Conservation (phyloP, 2,888 invertebrate genomes). For the Catocala fraxini region DNA sequence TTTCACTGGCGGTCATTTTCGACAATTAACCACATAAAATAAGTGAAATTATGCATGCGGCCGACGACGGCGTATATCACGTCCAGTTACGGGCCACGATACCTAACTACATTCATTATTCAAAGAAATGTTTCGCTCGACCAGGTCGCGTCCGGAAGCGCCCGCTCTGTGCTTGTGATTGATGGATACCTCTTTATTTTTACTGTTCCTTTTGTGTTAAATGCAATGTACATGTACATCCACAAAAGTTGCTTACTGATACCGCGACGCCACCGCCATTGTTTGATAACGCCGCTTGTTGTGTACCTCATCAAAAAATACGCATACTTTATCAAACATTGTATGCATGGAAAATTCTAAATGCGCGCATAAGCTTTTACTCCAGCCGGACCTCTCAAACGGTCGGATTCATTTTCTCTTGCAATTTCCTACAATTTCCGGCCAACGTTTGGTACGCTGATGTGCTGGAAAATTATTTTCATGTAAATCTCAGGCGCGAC, state of each 20-base stretch:
- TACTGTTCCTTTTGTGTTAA: slow-evolving; percentile 69
- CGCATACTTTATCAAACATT: slow-evolving; percentile 15
- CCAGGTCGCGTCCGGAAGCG: slow-evolving; percentile 82
- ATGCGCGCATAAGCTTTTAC: slow-evolving; percentile 47
- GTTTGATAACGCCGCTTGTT: not conserved
- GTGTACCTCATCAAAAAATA: not conserved
- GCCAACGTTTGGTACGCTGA: slow-evolving; percentile 78
- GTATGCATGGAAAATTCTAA: slow-evolving; percentile 48
- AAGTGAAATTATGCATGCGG: slow-evolving; percentile 88
- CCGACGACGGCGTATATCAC: slow-evolving; percentile 87
- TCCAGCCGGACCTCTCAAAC: slow-evolving; percentile 75
- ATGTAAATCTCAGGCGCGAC: slow-evolving; percentile 43
- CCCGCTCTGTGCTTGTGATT: slow-evolving; percentile 84
- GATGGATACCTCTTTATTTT: slow-evolving; percentile 84
- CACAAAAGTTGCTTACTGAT: slow-evolving; percentile 40
- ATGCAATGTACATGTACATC: slow-evolving; percentile 61
- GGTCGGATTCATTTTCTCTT: slow-evolving; percentile 85
- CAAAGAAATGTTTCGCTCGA: slow-evolving; percentile 87
- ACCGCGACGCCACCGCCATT: slow-evolving; percentile 12
- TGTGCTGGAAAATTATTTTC: slow-evolving; percentile 81
- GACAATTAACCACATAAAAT: slow-evolving; percentile 88
- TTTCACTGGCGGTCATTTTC: slow-evolving; percentile 87
- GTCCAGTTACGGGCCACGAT: slow-evolving; percentile 87
- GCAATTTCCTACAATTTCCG: slow-evolving; percentile 88
- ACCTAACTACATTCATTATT: slow-evolving; percentile 87